Evolutionary conservation across 2,113 vertebrate genomes (phyloP).

Genomic region (Phalacrocorax carbo): DNA sequence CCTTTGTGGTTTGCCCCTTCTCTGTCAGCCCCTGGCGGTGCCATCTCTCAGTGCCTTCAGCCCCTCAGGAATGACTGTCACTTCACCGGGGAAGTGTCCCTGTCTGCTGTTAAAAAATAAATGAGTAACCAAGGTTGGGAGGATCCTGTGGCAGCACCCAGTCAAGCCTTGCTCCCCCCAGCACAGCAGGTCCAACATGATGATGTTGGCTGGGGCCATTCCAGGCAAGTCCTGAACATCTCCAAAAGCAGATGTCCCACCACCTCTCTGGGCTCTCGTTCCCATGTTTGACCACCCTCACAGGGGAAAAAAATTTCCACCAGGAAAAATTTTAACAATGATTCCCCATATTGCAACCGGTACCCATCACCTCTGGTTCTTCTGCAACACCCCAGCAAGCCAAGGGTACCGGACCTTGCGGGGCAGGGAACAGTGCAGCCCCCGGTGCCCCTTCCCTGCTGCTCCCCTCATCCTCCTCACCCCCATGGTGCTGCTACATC

Average conservation of each 20-base stretch:
- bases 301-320: fast-evolving
- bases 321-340: fast-evolving
- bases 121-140: not conserved
- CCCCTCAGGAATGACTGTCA: not conserved
- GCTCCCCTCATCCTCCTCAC: not conserved
- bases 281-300: not conserved
- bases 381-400: not conserved
- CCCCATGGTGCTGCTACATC: not conserved
- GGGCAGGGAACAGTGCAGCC: not conserved
- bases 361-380: not conserved
- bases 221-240: not conserved
- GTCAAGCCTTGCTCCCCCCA: not conserved
- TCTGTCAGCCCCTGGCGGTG: not conserved
- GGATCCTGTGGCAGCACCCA: not conserved
- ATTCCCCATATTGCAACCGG: fast-evolving
- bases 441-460: not conserved
- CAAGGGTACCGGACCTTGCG: fast-evolving
- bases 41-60: not conserved
- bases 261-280: not conserved
- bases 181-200: fast-evolving
- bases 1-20: not conserved
- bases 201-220: too few species aligned
- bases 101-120: not conserved
- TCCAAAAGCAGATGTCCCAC: not conserved
- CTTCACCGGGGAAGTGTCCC: not conserved